These are phyloP conservation scores for Alces alces DNA, from an alignment of 2,113 vertebrate genomes.

Conservation along the genomic window DNA sequence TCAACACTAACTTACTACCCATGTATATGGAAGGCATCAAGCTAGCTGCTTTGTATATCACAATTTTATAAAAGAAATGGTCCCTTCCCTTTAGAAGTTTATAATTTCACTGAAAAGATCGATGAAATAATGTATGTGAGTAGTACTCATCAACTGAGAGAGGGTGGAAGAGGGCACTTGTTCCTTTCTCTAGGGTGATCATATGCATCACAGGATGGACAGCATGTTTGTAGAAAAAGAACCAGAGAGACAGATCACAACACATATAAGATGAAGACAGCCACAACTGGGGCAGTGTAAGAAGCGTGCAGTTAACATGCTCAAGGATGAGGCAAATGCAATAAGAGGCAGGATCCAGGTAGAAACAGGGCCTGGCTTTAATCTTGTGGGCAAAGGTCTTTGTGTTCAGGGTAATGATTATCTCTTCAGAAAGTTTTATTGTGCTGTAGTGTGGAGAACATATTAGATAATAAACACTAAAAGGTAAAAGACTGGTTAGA, in stretches of 20 bases:
- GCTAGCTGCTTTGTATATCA: background rate
- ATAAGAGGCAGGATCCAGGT: background rate
- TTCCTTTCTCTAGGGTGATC: background rate
- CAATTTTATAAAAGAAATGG: background rate
- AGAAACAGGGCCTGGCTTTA: background rate
- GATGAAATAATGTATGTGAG: background rate
- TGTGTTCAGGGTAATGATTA: background rate
- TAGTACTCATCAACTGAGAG: background rate
- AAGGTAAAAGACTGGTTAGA: background rate
- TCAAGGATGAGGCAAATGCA: background rate
- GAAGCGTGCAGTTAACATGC: background rate
- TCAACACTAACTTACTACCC: background rate
- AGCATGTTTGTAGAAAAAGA: background rate
- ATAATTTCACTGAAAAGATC: background rate
- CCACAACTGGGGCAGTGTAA: background rate
- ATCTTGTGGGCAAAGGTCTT: background rate
- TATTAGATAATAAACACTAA: background rate
- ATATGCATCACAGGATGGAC: background rate
- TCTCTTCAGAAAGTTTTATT: background rate
- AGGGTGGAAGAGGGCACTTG: background rate
- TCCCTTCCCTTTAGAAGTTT: background rate
- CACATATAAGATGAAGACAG: background rate
- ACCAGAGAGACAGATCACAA: background rate
- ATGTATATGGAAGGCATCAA: background rate
- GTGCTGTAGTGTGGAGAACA: background rate